Percentiles rank a stretch among this genome's conserved stretches.
These are phyloP conservation scores for Xyrauchen texanus DNA, from an alignment of 2,113 vertebrate species.

Conservation along the genomic window DNA sequence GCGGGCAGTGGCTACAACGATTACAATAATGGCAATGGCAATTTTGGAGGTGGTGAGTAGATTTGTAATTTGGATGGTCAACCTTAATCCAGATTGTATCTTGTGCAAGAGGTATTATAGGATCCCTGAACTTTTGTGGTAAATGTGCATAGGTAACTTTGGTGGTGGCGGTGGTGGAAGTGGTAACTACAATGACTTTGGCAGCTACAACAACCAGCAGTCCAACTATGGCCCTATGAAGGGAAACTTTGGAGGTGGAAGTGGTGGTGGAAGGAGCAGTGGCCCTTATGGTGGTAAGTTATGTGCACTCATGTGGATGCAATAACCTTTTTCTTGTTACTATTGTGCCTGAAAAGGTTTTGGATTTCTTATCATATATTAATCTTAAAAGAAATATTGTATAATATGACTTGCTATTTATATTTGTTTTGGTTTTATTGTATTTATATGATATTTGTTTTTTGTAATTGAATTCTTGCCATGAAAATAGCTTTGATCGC, in stretches of 20 bases:
- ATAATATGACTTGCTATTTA: no score
- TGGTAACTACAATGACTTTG: slow-evolving; percentile 84
- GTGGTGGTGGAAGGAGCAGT: slow-evolving; percentile 77
- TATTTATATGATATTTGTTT: no score
- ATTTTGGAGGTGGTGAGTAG: slow-evolving; percentile 56
- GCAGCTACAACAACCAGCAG: slow-evolving; percentile 85
- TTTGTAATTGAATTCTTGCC: no score
- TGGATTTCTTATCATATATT: no score
- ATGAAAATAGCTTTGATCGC: no score
- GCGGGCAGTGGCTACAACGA: slow-evolving; percentile 79
- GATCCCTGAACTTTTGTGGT: no score
- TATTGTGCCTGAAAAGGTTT: no score
- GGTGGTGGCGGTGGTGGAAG: slow-evolving; percentile 45
- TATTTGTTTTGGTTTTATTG: no score
- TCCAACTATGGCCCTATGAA: slow-evolving; percentile 94
- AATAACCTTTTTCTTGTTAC: no score
- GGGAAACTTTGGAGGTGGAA: slow-evolving; percentile 75
- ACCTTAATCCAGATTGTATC: not conserved
- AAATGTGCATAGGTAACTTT: slow-evolving; percentile 68
- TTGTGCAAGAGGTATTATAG: not conserved
- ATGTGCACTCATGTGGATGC: not conserved
- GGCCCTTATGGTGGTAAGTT: slow-evolving; percentile 78
- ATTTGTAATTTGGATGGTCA: not conserved
- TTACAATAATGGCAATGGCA: slow-evolving; percentile 75
- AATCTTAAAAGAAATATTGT: no score